Percentiles rank a stretch among this genome's conserved stretches.
These are phyloP conservation scores for Neogale vison DNA, from an alignment of 2,113 vertebrate species.

Conservation along the genomic window DNA sequence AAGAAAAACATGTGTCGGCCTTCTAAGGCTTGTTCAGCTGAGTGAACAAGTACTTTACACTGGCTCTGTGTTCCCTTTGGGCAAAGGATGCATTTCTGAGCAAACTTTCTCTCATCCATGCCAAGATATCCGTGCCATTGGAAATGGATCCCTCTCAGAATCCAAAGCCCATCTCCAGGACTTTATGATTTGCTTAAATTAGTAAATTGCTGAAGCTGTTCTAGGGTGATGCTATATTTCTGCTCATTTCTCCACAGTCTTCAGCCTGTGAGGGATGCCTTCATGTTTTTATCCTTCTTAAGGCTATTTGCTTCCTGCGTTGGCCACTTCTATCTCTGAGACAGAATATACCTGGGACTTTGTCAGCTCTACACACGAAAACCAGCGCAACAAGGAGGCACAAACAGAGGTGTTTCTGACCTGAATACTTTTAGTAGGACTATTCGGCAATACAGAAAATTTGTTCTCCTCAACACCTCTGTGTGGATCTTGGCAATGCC, in stretches of 20 bases:
- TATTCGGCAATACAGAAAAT: slow-evolving; percentile 12
- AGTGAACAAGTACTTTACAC: not conserved
- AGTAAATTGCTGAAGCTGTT: not conserved
- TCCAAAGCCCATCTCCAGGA: not conserved
- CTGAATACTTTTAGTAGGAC: not conserved
- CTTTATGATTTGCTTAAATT: not conserved
- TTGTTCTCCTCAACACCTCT: not conserved
- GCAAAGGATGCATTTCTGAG: not conserved
- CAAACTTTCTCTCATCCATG: not conserved
- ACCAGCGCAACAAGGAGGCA: not conserved
- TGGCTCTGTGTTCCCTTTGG: not conserved
- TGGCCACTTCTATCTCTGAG: slow-evolving; percentile 12
- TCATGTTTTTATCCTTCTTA: not conserved
- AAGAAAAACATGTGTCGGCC: not conserved
- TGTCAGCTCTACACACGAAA: not conserved
- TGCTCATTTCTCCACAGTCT: not conserved
- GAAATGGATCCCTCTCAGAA: not conserved
- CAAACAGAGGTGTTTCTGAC: not conserved
- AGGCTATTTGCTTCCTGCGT: not conserved
- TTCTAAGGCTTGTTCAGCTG: not conserved
- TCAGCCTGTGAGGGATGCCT: not conserved
- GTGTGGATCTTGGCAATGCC: not conserved
- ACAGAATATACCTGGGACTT: not conserved
- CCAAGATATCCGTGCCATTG: not conserved
- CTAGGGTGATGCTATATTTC: not conserved